These are phyloP conservation scores for Centropyge bicolor DNA, from an alignment of 2,797 vertebrate genomes.

Conservation along the genomic window DNA sequence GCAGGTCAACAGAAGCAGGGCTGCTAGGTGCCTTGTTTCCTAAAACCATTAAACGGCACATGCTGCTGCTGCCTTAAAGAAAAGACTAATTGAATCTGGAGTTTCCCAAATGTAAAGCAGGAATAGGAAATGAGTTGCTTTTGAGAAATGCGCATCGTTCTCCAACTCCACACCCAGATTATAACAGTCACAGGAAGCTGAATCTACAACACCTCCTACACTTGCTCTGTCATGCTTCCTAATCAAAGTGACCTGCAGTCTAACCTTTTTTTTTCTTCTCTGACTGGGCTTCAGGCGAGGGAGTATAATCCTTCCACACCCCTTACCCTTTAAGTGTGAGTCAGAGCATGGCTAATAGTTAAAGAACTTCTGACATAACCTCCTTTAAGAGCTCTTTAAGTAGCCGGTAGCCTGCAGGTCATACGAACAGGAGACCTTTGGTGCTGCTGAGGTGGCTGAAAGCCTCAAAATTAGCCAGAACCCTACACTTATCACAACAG, in stretches of 20 bases:
- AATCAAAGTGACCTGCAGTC: conserved; percentile 40
- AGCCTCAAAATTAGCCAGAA: conserved; percentile 45
- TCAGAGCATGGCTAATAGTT: conserved; percentile 36
- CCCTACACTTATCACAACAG: conserved; percentile 54
- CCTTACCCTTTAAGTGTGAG: conserved; percentile 24
- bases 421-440: conserved; percentile 36
- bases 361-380: conserved; percentile 55
- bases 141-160: conserved; percentile 32
- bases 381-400: conserved; percentile 49
- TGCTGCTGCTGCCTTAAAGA: conserved; percentile 12
- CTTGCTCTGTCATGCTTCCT: conserved; percentile 30
- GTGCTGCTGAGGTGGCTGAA: conserved; percentile 60
- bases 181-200: conserved; percentile 49
- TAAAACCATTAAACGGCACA: not conserved
- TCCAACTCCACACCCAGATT: conserved; percentile 36
- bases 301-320: conserved; percentile 9
- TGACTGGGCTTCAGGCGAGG: conserved; percentile 1
- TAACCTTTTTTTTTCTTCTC: conserved; percentile 37
- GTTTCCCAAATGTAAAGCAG: conserved; percentile 27
- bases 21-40: not conserved
- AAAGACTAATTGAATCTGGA: conserved; percentile 35
- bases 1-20: not conserved
- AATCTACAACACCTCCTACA: conserved; percentile 25
- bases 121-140: conserved; percentile 48
- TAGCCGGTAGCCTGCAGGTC: conserved; percentile 35